Evolutionary conservation across 2,797 vertebrate species (phyloP), one percentile per base, ranked within the genome.

Genomic region (Clarias fuscus): DNA sequence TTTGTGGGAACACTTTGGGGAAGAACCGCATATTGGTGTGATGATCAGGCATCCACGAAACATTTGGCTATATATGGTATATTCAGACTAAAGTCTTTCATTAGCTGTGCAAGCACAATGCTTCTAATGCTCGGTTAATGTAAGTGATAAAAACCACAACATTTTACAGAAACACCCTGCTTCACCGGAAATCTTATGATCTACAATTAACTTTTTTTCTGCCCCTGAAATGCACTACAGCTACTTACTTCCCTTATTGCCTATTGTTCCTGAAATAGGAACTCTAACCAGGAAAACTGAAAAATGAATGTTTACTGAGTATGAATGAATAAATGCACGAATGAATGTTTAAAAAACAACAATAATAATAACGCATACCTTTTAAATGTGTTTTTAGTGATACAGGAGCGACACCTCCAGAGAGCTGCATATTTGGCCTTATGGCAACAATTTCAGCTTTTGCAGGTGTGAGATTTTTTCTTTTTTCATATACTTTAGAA

Each of bases 381-480:
- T 71, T 18, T 18, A 20, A 7, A 22, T 33, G 14, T 76, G 85
- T 91, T 85, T 90, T 64, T 27, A 99, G 98, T 72, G 98, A 99
- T 84, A 97, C 98, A 68, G 97, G 95, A 85, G 95, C 96, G 18
- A 91, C 89, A 2, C 96, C 97, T 68, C 98, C 98, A 0, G 98
- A 99, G 90, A 99, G 98, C 64, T 97, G 97, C 84, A 92, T 99
- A 70, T 99, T 99, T 92, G 96, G 98, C 62, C 94, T 98, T 90
- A 98, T 99, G 98, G 96, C 98, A 37, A 96, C 96, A 84, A 92
- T 98, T 88, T 96, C 97, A 53, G 95, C 98, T 33, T 96, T 97
- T 91, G 94, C 98, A 95, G 97, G 98, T 99, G 95, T 85, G 13
- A 27, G 13, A 43, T 27, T 22, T 56, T 64, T 8, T 43, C 18